These are phyloP conservation scores for Cichlasoma orientale DNA, from an alignment of 2,797 vertebrate species.

Conservation along the genomic window DNA sequence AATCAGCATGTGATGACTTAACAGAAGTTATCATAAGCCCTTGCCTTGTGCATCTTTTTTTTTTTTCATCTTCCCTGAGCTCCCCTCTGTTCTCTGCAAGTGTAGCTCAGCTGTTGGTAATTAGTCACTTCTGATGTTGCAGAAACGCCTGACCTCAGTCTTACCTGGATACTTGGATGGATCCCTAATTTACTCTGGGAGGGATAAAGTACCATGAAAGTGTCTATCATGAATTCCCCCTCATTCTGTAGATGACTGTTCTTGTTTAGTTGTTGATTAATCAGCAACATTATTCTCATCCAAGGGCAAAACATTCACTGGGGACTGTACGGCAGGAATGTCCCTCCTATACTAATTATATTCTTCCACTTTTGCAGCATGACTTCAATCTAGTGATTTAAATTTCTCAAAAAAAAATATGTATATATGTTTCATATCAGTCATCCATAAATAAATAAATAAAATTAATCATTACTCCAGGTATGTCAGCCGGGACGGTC, in stretches of 20 bases:
- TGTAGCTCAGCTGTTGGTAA: slow-evolving; percentile 51
- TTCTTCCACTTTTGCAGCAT: not conserved
- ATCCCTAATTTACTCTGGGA: slow-evolving; percentile 50
- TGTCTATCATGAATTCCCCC: slow-evolving; percentile 24
- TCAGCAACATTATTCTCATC: slow-evolving; percentile 6
- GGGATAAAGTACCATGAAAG: slow-evolving; percentile 36
- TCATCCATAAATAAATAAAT: not conserved
- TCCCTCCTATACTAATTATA: not conserved
- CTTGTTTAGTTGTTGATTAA: slow-evolving; percentile 27
- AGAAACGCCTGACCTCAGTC: slow-evolving; percentile 40
- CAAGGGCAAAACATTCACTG: not conserved
- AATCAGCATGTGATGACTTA: not conserved
- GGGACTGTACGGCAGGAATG: not conserved
- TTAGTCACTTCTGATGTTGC: slow-evolving; percentile 61
- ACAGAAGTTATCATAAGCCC: not conserved
- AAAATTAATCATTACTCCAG: not conserved
- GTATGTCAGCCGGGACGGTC: no score
- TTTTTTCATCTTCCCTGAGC: slow-evolving; percentile 14
- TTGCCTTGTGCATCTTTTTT: slow-evolving; percentile 14
- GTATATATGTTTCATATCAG: not conserved
- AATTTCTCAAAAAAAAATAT: not conserved
- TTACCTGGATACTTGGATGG: slow-evolving; percentile 14
- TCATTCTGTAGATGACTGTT: slow-evolving; percentile 1
- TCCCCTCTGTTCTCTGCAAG: slow-evolving; percentile 8
- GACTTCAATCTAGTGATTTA: not conserved